Percentiles rank a stretch among this genome's conserved stretches.
phyloP scores from a whole-genome alignment of 2,888 invertebrate genomes.

The Athrips mouffetella region DNA sequence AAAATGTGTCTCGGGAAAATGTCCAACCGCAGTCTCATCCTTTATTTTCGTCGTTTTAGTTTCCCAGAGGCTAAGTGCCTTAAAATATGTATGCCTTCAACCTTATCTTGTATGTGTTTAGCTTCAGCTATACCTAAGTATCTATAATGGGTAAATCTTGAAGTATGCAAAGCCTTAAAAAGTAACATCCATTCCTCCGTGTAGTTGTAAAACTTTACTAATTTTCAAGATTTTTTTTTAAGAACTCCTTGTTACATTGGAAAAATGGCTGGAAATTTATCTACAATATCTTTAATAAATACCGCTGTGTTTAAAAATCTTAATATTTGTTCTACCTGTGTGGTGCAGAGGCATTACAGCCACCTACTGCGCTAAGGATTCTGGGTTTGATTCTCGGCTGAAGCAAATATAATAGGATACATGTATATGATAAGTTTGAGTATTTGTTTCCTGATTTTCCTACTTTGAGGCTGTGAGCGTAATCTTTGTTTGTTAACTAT shows the following conservation, averaged over 20 bases:
- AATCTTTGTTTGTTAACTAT: too few relatives aligned
- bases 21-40: slow-evolving; percentile 36
- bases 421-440: too few relatives aligned
- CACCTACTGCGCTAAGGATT: too few relatives aligned
- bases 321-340: too few relatives aligned
- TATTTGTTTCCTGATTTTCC: too few relatives aligned
- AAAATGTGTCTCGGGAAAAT: slow-evolving; percentile 66
- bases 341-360: too few relatives aligned
- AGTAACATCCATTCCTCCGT: not conserved
- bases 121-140: not conserved
- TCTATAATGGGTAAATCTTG: not conserved
- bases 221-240: slow-evolving; percentile 1
- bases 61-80: slow-evolving; percentile 29
- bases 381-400: too few relatives aligned
- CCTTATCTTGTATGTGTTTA: slow-evolving; percentile 20
- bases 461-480: too few relatives aligned
- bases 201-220: not conserved
- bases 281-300: too few relatives aligned
- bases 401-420: too few relatives aligned
- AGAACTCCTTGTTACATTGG: not conserved
- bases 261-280: too few relatives aligned
- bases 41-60: slow-evolving; percentile 43
- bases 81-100: slow-evolving; percentile 21
- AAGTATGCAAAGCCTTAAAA: not conserved
- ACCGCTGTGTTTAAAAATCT: too few relatives aligned